Percentiles rank a stretch among this genome's conserved stretches.
phyloP scores from a whole-genome alignment of 2,888 invertebrate genomes.

The Sminthurinus aureus region DNA sequence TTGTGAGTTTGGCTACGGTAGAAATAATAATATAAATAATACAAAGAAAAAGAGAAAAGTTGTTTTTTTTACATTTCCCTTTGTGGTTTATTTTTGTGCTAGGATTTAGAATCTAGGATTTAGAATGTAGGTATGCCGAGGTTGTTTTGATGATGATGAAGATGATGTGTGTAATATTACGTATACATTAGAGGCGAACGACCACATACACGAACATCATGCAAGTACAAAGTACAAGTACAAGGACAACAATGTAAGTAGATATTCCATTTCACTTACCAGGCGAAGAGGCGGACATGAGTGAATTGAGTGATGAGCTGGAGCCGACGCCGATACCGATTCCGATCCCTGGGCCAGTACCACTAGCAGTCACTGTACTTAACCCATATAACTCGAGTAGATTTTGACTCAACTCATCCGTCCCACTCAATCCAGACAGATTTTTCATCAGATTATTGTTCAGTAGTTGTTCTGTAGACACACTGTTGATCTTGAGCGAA shows the following conservation, averaged over 20 bases:
- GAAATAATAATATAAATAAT: too few relatives aligned
- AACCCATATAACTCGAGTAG: slow-evolving; percentile 57
- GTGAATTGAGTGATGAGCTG: slow-evolving; percentile 28
- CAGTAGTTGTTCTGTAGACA: background rate
- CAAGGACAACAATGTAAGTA: slow-evolving; percentile 4
- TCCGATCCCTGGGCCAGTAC: background rate
- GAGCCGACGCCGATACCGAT: background rate
- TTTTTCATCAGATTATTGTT: slow-evolving; percentile 12
- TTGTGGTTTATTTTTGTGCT: background rate
- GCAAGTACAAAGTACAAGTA: background rate
- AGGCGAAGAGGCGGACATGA: slow-evolving; percentile 45
- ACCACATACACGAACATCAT: background rate
- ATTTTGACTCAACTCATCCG: slow-evolving; percentile 46
- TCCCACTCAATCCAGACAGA: slow-evolving; percentile 19
- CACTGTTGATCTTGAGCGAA: background rate
- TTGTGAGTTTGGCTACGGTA: too few relatives aligned
- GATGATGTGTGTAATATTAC: too few relatives aligned
- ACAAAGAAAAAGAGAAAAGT: background rate
- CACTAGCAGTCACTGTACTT: slow-evolving; percentile 29
- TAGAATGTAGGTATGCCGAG: background rate
- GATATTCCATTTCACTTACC: slow-evolving; percentile 51
- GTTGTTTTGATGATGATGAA: too few relatives aligned
- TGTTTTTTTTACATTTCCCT: background rate
- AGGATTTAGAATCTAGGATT: background rate
- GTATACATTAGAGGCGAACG: too few relatives aligned